Evolutionary conservation across 2,797 vertebrate species (phyloP), one percentile per base, ranked within the genome.

Genomic region (Chelon auratus): DNA sequence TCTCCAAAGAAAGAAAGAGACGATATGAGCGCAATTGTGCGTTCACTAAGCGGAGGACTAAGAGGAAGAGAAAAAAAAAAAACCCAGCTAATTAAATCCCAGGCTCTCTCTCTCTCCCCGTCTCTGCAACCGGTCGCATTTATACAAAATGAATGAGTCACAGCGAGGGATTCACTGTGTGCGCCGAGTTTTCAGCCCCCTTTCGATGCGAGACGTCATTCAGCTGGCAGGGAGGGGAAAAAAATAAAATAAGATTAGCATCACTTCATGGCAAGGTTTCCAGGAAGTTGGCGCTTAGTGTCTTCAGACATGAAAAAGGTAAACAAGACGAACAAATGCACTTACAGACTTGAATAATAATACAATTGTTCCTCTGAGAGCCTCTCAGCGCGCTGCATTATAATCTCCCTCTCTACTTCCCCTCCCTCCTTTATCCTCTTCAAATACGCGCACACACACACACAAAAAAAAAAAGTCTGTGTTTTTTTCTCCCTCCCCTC

Each of bases 71-170:
- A 40, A 40, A 40, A 39, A 39, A 9, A 42, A 12, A 70, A 72
- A 80, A 73, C 70, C 53, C 78, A 83, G 86, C 86, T 91, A 87
- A 93, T 91, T 89, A 90, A 82, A 87, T 78, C 82, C 59, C 9
- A 7, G 30, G 82, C 85, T 69, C 85, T 83, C 85, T 68, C 65
- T 86, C 77, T 82, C 40, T 67, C 62, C 81, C 57, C 18, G 65
- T 83, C 84, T 69, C 85, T 53, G 79, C 89, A 72, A 84, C 72
- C 85, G 74, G 72, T 86, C 90, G 81, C 78, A 68, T 85, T 82
- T 79, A 82, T 78, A 75, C 75, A 78, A 87, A 90, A 87, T 77
- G 87, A 91, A 92, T 93, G 92, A 93, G 86, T 94, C 91, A 92
- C 85, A 87, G 86, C 68, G 73, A 91, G 85, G 85, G 82, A 87